Base-by-base conservation (phyloP, 2,113 vertebrate genomes). In the Opisthocomus hoazin region DNA sequence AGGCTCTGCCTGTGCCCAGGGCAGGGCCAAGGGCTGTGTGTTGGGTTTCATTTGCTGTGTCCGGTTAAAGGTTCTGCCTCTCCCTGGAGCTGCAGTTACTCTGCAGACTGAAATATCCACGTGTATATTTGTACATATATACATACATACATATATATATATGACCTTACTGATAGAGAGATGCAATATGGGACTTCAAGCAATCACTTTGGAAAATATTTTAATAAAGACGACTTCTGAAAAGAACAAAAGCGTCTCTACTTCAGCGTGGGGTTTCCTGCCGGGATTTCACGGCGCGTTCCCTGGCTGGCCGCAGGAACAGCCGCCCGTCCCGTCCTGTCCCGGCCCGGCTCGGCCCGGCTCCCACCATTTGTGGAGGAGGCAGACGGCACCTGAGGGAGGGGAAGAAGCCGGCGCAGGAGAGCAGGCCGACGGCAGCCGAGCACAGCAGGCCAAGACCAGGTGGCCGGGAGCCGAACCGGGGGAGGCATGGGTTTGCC, bases 191-290 rank as follows among this genome's bases (percentile, higher is more conserved):
- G 90, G 53, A 83, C 85, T 93, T 95, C 6, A 32, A 53, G 76
- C 69, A 56, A 91, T 23, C 48, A 56, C 89, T 96, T 91, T 60
- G 80, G 81, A 87, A 94, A 96, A 43, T 94, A 89, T 95, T 98
- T 98, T 96, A 98, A 98, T 98, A 98, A 98, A 98, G 95, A 43
- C 3, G 2, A 90, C 90, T 88, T 89, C 69, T 89, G 88, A 83
- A 81, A 87, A 82, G 60, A 82, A 76, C 54, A 41, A n/a, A 86
- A 65, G 39, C 8, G 10, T 39, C 57, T 84, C 61, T 1, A 6
- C 74, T 50, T 71, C 78, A 7, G 8, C 4, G 32, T 41, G 54
- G 61, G 39, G 84, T 76, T 74, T 77, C 51, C 22, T n/a, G 46
- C 15, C 0, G 15, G 84, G 65, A 73, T 3, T 2, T 32, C 50